Evolutionary conservation across 2,888 invertebrate species (phyloP).

Genomic region (Nephrotoma flavescens): DNA sequence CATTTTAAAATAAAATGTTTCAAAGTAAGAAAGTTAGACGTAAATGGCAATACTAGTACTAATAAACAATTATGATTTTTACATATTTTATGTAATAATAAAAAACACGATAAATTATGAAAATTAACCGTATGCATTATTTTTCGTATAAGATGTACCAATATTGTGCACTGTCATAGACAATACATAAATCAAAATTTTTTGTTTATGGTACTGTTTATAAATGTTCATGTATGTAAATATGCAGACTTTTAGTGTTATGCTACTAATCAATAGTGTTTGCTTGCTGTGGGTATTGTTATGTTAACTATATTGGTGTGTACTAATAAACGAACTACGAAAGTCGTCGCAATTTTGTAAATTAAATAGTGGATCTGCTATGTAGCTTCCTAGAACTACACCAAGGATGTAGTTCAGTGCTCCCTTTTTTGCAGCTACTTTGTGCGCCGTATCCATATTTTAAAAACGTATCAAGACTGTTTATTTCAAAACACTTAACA

Average conservation of each 20-base stretch:
- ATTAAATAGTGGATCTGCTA: too few species aligned
- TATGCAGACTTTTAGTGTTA: not conserved
- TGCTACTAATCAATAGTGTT: not conserved
- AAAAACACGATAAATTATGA: not conserved
- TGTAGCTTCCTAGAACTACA: too few species aligned
- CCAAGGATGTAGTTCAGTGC: too few species aligned
- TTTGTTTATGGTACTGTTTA: too few species aligned
- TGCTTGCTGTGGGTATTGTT: not conserved
- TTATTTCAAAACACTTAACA: too few species aligned
- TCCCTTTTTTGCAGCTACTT: too few species aligned
- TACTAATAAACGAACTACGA: not conserved
- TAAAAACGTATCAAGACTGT: too few species aligned
- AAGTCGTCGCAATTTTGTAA: too few species aligned
- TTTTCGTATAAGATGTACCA: not conserved
- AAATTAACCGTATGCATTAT: not conserved
- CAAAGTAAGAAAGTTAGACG: constrained; percentile 29
- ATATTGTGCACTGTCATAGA: not conserved
- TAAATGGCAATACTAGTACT: constrained; percentile 2
- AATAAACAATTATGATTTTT: not conserved
- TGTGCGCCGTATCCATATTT: too few species aligned
- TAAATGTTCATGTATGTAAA: not conserved
- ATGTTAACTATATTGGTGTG: not conserved
- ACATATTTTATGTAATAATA: not conserved
- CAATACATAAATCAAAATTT: too few species aligned
- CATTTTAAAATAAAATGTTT: constrained; percentile 88